A percentile compares a stretch with the other conserved stretches of the same genome.
These are phyloP conservation scores for Scopus umbretta DNA, from an alignment of 2,113 vertebrate species.

Conservation along the genomic window DNA sequence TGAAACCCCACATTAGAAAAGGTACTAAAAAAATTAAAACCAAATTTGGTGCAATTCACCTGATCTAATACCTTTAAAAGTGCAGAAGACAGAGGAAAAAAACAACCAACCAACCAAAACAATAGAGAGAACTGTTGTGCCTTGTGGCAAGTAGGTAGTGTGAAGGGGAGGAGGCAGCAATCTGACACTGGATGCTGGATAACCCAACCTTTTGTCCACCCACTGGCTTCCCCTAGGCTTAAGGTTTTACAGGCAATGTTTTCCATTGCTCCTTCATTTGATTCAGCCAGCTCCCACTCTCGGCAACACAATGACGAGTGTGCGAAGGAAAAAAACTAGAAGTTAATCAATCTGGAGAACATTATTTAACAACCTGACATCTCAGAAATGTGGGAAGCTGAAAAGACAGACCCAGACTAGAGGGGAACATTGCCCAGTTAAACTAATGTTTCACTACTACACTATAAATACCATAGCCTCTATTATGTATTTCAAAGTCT, in stretches of 20 bases:
- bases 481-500: neutral
- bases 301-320: neutral
- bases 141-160: neutral
- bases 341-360: neutral
- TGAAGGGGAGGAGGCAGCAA: neutral
- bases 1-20: neutral
- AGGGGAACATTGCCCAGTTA: neutral
- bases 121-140: neutral
- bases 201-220: neutral
- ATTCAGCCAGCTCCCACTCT: neutral
- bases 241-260: neutral
- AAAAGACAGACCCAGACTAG: neutral
- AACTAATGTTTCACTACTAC: neutral
- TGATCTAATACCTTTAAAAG: neutral
- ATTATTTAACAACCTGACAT: neutral
- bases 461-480: neutral
- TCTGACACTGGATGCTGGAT: too few relatives aligned
- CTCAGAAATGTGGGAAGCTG: neutral
- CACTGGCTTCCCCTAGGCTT: neutral
- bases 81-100: neutral
- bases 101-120: too few relatives aligned
- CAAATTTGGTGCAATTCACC: too few relatives aligned
- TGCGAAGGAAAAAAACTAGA: neutral
- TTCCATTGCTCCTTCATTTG: neutral
- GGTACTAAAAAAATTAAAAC: neutral